Evolutionary conservation across 1,140 invertebrate genomes (phyloP).

Genomic region (Olivierus martensii): DNA sequence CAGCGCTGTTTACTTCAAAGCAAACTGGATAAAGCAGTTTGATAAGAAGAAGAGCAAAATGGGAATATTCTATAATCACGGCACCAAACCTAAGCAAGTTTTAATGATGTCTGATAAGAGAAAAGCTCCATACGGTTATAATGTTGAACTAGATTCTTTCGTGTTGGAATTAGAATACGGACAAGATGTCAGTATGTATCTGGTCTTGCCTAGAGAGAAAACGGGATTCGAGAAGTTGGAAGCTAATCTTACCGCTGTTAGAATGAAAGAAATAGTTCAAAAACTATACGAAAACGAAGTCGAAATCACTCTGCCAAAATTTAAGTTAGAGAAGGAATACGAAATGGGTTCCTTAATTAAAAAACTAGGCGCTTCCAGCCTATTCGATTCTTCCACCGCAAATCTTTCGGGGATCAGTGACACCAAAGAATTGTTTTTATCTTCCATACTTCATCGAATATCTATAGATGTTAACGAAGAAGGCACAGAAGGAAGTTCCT

Average conservation of each 20-base stretch:
- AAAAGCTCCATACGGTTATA: not conserved
- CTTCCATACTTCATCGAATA: constrained; percentile 26
- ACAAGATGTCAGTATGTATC: not conserved
- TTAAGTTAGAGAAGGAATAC: not conserved
- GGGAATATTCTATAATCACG: not conserved
- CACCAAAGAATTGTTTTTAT: constrained; percentile 20
- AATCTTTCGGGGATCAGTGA: constrained; percentile 1
- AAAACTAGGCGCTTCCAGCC: not conserved
- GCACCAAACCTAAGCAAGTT: not conserved
- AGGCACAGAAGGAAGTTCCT: constrained; percentile 29
- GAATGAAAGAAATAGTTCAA: not conserved
- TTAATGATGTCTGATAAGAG: not conserved
- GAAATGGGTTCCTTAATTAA: not conserved
- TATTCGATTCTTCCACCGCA: not conserved
- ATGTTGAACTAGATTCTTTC: not conserved
- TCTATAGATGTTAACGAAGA: constrained; percentile 30
- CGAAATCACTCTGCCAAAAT: not conserved
- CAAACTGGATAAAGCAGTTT: not conserved
- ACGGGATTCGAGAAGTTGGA: not conserved
- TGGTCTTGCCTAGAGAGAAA: not conserved
- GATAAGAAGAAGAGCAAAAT: not conserved
- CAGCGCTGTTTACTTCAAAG: not conserved
- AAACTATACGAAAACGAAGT: not conserved
- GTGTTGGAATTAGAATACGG: not conserved
- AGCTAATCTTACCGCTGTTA: not conserved